Evolutionary conservation across 2,113 vertebrate species (phyloP).

Genomic region (Rousettus leschenaultii): DNA sequence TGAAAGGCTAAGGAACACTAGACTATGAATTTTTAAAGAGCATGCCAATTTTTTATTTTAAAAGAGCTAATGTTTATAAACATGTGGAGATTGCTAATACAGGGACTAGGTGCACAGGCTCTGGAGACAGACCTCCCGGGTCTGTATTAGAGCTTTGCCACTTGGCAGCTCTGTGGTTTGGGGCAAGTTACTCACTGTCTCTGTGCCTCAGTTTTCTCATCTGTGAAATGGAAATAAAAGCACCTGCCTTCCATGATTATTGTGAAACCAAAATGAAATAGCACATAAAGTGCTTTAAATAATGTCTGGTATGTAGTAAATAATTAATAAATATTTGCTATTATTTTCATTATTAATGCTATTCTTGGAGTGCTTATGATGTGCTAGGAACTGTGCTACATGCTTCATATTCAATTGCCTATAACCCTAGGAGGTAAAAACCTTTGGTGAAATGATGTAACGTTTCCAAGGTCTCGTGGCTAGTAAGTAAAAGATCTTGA

Average conservation of each 20-base stretch:
- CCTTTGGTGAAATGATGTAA: neutral
- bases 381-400: neutral
- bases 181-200: neutral
- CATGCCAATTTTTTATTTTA: neutral
- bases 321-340: neutral
- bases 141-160: neutral
- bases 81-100: neutral
- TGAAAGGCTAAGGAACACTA: neutral
- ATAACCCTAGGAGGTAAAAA: neutral
- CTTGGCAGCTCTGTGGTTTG: neutral
- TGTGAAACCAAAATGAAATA: neutral
- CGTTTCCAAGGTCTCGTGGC: neutral
- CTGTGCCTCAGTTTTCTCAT: neutral
- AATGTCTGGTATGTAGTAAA: neutral
- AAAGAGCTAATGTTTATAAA: neutral
- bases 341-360: neutral
- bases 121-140: neutral
- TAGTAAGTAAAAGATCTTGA: neutral
- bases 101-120: neutral
- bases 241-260: neutral
- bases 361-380: neutral
- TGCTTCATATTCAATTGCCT: neutral
- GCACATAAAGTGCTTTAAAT: neutral
- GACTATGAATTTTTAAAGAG: constrained; percentile 16
- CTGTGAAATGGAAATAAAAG: constrained; percentile 36